These are phyloP conservation scores for Alviniconcha marisindica DNA, from an alignment of 1,140 invertebrate genomes.

Conservation along the genomic window DNA sequence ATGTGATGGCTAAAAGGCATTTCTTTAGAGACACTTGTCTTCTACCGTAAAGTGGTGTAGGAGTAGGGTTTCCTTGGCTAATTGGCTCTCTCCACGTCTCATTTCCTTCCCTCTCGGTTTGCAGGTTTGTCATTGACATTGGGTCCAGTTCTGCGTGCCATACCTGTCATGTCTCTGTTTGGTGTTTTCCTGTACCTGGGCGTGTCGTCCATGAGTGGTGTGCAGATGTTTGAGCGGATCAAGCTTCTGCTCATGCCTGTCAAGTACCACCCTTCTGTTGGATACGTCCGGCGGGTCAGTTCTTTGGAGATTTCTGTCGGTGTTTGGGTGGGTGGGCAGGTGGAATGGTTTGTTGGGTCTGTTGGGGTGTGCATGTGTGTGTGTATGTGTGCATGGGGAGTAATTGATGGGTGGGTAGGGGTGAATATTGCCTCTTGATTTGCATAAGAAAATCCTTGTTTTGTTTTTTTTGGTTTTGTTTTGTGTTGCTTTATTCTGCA, in stretches of 20 bases:
- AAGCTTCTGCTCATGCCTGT: conserved; percentile 93
- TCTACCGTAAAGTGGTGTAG: too few relatives aligned
- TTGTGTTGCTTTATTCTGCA: too few relatives aligned
- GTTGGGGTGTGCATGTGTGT: conserved; percentile 2
- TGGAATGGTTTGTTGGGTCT: not conserved
- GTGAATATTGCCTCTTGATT: too few relatives aligned
- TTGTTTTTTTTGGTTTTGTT: too few relatives aligned
- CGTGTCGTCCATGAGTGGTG: conserved; percentile 92
- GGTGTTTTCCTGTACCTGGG: conserved; percentile 99
- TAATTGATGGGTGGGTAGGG: too few relatives aligned
- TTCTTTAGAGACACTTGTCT: too few relatives aligned
- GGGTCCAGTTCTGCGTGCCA: conserved; percentile 86
- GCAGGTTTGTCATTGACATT: conserved; percentile 88
- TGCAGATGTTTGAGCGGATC: conserved; percentile 93
- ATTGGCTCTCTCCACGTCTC: too few relatives aligned
- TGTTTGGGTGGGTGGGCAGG: not conserved
- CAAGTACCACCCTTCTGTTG: conserved; percentile 92
- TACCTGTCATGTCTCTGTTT: conserved; percentile 95
- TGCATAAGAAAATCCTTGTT: too few relatives aligned
- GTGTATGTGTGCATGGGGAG: too few relatives aligned
- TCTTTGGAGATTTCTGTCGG: not conserved
- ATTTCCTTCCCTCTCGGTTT: too few relatives aligned
- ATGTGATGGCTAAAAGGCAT: too few relatives aligned
- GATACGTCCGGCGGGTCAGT: conserved; percentile 77
- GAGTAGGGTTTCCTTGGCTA: too few relatives aligned